phyloP scores from a whole-genome alignment of 2,797 vertebrate species.

The Cygnus olor region DNA sequence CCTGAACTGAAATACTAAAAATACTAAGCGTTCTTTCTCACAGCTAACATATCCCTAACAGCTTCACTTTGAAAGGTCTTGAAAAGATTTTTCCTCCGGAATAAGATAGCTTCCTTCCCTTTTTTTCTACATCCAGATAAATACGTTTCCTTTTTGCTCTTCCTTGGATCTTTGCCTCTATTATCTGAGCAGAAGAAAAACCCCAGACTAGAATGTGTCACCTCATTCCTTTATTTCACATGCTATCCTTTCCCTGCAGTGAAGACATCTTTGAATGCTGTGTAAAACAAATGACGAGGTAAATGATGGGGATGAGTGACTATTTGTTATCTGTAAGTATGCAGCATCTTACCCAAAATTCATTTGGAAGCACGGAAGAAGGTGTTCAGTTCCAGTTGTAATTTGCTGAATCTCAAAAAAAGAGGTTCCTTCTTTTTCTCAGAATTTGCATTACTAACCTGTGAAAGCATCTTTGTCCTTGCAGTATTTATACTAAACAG shows the following conservation, averaged over 20 bases:
- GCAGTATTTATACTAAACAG: neutral
- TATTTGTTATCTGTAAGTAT: neutral
- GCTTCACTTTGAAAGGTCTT: neutral
- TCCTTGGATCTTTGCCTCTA: neutral
- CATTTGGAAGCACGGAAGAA: neutral
- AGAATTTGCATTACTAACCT: neutral
- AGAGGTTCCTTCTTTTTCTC: neutral
- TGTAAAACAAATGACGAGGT: neutral
- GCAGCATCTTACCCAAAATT: neutral
- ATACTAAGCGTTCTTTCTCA: neutral
- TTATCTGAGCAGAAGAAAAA: neutral
- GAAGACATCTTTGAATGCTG: neutral
- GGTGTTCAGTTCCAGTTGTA: neutral
- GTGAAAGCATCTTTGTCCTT: neutral
- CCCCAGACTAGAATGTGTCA: accelerated
- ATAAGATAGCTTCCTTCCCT: neutral
- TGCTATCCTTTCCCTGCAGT: neutral
- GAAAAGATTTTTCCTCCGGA: neutral
- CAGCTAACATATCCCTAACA: neutral
- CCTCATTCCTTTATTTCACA: neutral
- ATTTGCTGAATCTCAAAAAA: neutral
- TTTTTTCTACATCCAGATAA: neutral
- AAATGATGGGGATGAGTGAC: neutral
- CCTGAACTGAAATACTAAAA: neutral
- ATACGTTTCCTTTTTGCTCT: neutral